Conservation (phyloP, 2,113 vertebrate genomes). For the Panthera uncia region DNA sequence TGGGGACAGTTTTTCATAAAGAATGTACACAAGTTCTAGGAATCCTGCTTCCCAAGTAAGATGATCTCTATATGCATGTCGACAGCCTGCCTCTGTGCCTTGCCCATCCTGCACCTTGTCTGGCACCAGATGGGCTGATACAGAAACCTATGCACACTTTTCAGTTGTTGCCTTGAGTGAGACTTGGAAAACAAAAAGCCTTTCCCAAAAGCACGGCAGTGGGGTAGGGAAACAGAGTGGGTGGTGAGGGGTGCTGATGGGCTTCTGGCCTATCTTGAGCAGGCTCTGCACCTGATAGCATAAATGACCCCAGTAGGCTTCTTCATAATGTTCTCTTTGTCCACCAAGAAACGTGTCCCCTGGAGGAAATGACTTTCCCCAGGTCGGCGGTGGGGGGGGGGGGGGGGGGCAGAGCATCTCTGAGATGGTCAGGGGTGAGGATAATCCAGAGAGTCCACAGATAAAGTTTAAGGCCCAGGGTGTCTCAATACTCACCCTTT, state of each 20-base stretch:
- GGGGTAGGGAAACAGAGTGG: background rate
- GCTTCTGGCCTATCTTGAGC: background rate
- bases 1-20: slow-evolving; percentile 35
- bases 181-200: slow-evolving; percentile 11
- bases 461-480: background rate
- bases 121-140: background rate
- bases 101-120: background rate
- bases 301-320: background rate
- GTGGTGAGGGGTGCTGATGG: background rate
- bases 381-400: background rate
- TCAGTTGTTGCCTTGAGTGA: background rate
- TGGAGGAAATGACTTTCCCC: background rate
- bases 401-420: background rate
- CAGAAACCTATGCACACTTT: background rate
- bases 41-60: background rate
- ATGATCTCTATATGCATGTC: background rate
- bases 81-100: background rate
- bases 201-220: background rate
- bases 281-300: background rate
- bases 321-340: background rate
- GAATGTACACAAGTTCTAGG: slow-evolving; percentile 46
- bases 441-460: background rate
- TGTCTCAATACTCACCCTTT: background rate
- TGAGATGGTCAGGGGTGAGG: background rate
- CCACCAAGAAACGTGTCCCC: background rate